Evolutionary conservation across 2,797 vertebrate species (phyloP).

Genomic region (Denticeps clupeoides): DNA sequence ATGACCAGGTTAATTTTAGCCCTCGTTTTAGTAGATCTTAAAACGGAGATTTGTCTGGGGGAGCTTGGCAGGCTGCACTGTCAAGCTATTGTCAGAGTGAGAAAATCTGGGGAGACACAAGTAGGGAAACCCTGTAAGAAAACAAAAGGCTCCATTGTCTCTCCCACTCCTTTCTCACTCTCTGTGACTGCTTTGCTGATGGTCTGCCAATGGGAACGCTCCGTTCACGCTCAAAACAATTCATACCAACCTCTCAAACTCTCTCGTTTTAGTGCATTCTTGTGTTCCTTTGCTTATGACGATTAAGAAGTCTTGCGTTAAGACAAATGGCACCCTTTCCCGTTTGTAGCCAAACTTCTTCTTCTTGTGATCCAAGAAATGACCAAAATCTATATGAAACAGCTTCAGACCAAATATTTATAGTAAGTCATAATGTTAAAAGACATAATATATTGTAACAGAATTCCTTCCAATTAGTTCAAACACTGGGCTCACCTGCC

Average conservation of each 20-base stretch:
- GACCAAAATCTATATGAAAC: conserved; percentile 75
- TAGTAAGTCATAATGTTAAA: too few species aligned
- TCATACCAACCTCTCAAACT: conserved; percentile 64
- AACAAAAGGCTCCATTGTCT: conserved; percentile 12
- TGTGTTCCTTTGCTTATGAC: conserved; percentile 74
- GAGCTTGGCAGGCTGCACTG: conserved; percentile 3
- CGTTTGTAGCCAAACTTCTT: conserved; percentile 79
- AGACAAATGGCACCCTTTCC: conserved; percentile 72
- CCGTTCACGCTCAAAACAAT: too few species aligned
- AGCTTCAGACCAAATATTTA: too few species aligned
- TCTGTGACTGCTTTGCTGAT: too few species aligned
- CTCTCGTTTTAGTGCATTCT: conserved; percentile 73
- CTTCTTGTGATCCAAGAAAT: conserved; percentile 77
- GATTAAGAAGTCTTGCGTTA: conserved; percentile 75
- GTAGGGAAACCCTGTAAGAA: conserved; percentile 6
- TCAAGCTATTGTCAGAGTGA: conserved; percentile 8
- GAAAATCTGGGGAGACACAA: not conserved
- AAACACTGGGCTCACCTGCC: conserved; percentile 60
- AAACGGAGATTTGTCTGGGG: conserved; percentile 5
- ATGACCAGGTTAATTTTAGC: not conserved
- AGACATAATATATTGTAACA: too few species aligned
- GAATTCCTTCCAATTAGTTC: too few species aligned
- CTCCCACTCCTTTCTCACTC: not conserved
- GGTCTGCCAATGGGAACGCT: too few species aligned
- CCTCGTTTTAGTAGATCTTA: conserved; percentile 1